Conservation (phyloP, 1,140 invertebrate species). For the Leptinotarsa lineolata region DNA sequence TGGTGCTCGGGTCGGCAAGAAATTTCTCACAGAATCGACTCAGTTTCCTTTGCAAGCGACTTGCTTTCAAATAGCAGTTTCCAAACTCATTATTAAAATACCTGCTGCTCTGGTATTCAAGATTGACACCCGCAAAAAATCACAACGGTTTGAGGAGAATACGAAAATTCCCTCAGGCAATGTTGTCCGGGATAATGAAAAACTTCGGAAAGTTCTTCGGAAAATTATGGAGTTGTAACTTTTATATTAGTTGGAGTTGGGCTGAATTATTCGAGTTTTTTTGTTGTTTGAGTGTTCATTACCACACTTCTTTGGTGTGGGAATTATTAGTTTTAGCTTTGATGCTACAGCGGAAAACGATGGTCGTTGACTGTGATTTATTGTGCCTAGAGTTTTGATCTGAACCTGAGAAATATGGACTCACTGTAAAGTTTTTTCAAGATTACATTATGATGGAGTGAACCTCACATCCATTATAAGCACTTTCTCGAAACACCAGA, state of each 20-base stretch:
- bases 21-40: no score
- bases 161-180: background rate
- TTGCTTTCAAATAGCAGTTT: no score
- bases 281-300: conserved; percentile 2
- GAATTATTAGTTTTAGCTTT: background rate
- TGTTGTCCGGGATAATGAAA: conserved; percentile 5
- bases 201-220: background rate
- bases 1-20: no score
- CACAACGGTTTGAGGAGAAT: background rate
- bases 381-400: no score
- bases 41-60: no score
- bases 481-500: no score
- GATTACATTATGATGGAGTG: no score
- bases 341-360: background rate
- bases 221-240: conserved; percentile 6
- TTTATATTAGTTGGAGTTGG: conserved; percentile 3
- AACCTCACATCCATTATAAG: no score
- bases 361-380: background rate
- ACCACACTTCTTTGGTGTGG: background rate
- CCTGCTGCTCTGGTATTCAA: background rate
- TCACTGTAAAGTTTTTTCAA: no score
- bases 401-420: no score
- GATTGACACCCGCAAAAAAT: background rate
- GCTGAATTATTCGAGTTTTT: conserved; percentile 6
- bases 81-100: background rate